Evolutionary conservation across 2,888 invertebrate genomes (phyloP).

Genomic region (Amphiduros pacificus): DNA sequence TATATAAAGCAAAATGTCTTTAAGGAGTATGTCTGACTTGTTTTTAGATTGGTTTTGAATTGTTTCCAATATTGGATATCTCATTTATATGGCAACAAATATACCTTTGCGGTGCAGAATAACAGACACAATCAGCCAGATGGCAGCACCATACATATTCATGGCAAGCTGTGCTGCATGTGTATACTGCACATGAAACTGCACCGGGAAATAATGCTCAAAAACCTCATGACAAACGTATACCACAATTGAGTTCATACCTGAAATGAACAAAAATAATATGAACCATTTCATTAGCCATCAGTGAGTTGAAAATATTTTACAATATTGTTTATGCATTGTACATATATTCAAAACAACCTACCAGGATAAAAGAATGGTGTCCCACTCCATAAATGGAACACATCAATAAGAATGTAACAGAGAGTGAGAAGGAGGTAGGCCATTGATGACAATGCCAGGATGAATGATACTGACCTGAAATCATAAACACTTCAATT

Average conservation of each 20-base stretch:
- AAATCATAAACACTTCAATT: too few relatives aligned
- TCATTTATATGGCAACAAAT: slow-evolving; percentile 72
- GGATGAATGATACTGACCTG: slow-evolving; percentile 79
- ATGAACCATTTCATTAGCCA: too few relatives aligned
- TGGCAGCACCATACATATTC: slow-evolving; percentile 72
- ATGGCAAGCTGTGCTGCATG: slow-evolving; percentile 72
- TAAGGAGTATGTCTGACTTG: too few relatives aligned
- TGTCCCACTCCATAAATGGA: slow-evolving; percentile 77
- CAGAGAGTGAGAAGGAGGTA: slow-evolving; percentile 73
- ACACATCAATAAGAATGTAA: slow-evolving; percentile 79
- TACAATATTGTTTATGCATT: too few relatives aligned
- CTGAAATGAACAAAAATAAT: too few relatives aligned
- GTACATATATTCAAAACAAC: slow-evolving; percentile 9
- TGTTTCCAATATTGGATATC: too few relatives aligned
- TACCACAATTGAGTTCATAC: slow-evolving; percentile 88
- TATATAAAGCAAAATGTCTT: too few relatives aligned
- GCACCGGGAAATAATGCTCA: slow-evolving; percentile 73
- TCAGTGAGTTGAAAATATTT: too few relatives aligned
- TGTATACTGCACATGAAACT: slow-evolving; percentile 63
- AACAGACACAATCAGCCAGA: slow-evolving; percentile 79
- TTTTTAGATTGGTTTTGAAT: too few relatives aligned
- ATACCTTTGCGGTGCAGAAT: slow-evolving; percentile 75
- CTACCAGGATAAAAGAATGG: slow-evolving; percentile 82
- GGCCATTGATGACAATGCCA: slow-evolving; percentile 78
- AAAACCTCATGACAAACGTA: slow-evolving; percentile 84